A percentile compares a stretch with the other conserved stretches of the same genome.
These are phyloP conservation scores for Apodemus agrarius DNA, from an alignment of 2,797 vertebrate species.

Conservation along the genomic window DNA sequence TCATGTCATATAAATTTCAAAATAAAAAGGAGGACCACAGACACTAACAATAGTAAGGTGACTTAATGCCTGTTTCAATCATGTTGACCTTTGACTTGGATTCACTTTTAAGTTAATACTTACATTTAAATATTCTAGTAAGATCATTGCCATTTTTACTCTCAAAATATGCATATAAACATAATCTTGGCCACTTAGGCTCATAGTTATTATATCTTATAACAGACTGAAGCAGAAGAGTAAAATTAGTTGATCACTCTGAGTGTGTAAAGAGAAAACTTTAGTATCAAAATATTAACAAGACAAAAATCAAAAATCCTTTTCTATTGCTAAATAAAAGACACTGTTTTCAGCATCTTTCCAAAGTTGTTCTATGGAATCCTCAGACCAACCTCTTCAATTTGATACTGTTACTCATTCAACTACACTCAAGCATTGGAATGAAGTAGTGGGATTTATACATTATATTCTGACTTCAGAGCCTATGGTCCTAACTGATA, in stretches of 20 bases:
- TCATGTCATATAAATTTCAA: neutral
- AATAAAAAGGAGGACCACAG: neutral
- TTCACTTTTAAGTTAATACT: neutral
- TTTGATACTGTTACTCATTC: neutral
- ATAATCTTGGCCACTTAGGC: neutral
- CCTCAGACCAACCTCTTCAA: neutral
- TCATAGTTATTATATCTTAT: neutral
- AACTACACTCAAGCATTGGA: neutral
- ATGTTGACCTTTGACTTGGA: neutral
- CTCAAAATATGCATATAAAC: neutral
- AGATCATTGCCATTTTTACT: neutral
- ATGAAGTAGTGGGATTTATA: neutral
- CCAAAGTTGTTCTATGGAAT: neutral
- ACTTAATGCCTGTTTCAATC: neutral
- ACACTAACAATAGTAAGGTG: neutral
- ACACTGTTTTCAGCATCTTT: neutral
- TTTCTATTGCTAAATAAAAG: neutral
- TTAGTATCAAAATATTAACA: neutral
- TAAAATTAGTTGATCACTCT: slow-evolving; percentile 20
- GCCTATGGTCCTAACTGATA: neutral
- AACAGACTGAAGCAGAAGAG: neutral
- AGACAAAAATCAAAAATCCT: slow-evolving; percentile 36
- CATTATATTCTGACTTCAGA: neutral
- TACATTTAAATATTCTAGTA: neutral
- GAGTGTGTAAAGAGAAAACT: neutral